These are phyloP conservation scores for Parus major DNA, from an alignment of 2,113 vertebrate species.

Conservation along the genomic window DNA sequence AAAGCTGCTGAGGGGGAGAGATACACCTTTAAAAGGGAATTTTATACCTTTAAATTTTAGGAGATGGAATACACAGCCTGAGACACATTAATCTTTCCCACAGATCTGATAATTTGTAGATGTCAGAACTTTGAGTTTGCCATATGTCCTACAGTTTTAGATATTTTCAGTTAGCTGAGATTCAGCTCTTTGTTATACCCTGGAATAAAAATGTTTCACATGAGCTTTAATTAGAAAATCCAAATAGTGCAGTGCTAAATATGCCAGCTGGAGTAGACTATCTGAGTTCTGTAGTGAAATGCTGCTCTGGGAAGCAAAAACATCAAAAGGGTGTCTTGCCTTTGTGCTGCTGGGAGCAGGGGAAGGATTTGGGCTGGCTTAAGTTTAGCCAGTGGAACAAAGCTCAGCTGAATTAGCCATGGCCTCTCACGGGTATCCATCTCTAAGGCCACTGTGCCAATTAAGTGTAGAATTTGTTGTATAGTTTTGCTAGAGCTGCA, in stretches of 20 bases:
- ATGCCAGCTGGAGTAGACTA: not conserved
- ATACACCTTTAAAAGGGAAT: not conserved
- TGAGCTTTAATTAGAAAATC: not conserved
- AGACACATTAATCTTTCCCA: not conserved
- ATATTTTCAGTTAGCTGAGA: not conserved
- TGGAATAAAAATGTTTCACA: not conserved
- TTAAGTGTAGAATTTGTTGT: not conserved
- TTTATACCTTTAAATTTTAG: not conserved
- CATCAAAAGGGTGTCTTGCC: not conserved
- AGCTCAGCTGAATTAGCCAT: not conserved
- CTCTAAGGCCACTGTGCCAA: not conserved
- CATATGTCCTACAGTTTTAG: not conserved
- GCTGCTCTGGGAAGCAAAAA: not conserved
- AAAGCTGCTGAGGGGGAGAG: not conserved
- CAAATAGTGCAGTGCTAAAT: not conserved
- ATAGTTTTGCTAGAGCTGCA: not conserved
- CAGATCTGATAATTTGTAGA: not conserved
- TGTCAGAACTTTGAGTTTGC: not conserved
- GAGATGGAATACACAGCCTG: not conserved
- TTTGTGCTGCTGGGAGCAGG: not conserved
- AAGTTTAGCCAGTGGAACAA: not conserved
- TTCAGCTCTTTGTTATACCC: not conserved
- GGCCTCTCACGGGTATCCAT: not conserved
- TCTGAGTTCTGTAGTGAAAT: not conserved
- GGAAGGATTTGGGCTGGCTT: not conserved